These are phyloP conservation scores for Ptychochromis oligacanthus DNA, from an alignment of 2,113 vertebrate genomes.

Conservation along the genomic window DNA sequence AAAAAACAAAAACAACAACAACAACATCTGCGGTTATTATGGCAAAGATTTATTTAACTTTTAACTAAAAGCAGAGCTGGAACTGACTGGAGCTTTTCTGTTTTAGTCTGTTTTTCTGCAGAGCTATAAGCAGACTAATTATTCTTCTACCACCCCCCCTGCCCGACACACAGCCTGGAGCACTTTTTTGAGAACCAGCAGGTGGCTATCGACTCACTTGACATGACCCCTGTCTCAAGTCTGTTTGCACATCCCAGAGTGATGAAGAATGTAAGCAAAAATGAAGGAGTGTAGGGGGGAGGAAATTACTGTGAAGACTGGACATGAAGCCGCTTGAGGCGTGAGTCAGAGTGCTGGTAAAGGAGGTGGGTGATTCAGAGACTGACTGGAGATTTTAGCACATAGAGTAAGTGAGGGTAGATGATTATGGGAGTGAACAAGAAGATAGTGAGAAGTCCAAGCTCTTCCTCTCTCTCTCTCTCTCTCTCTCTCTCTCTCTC, in stretches of 20 bases:
- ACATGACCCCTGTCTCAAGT: constrained; percentile 34
- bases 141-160: constrained; percentile 7
- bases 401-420: constrained; percentile 41
- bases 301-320: constrained; percentile 4
- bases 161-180: constrained; percentile 29
- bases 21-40: not conserved
- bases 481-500: not conserved
- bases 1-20: not conserved
- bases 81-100: not conserved
- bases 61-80: not conserved
- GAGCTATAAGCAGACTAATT: constrained; percentile 51
- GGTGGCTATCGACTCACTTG: constrained; percentile 42
- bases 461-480: constrained; percentile 2
- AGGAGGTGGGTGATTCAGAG: constrained; percentile 59
- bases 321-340: constrained; percentile 23
- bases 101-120: constrained; percentile 7
- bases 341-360: constrained; percentile 57
- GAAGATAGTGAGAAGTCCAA: constrained; percentile 25
- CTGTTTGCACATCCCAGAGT: constrained; percentile 32
- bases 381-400: constrained; percentile 49
- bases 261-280: constrained; percentile 42
- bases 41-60: not conserved
- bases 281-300: not conserved
- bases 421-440: constrained; percentile 34
- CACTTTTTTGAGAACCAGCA: constrained; percentile 44